Base-by-base conservation (phyloP, 2,888 invertebrate species). In the Hypercompe scribonia region DNA sequence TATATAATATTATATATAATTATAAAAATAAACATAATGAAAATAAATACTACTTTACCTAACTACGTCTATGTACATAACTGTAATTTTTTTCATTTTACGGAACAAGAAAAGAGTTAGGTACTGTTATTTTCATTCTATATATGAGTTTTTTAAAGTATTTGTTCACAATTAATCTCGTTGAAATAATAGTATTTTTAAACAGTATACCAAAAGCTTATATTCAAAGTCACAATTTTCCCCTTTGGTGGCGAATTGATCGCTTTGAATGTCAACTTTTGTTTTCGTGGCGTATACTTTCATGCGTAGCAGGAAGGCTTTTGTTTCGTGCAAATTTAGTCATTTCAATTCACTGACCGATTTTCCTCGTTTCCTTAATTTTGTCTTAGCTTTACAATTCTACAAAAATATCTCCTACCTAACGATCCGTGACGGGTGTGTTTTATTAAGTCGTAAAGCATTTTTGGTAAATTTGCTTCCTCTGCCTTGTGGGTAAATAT, bases 321-420 rank as follows among this genome's bases (percentile, higher is more conserved):
- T 78, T 73, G 77, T 77, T 80, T 75, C 36, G 71, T 76, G 73
- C 70, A 69, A 77, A 75, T 78, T 77, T 77, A 50, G 76, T 73
- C 68, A 78, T 81, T 78, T 81, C 75, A 78, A 77, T 84, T 81
- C 78, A 77, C 72, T 74, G 72, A 54, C 39, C 61, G 75, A 72
- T 74, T 84, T 81, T 84, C 78, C 80, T 77, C 72, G 70, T 80
- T 81, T 76, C 77, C 77, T 72, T 76, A 80, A 81, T 81, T 83
- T 77, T 75, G 76, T 80, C 80, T 77, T 75, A 78, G 76, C 72
- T 76, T 73, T 75, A 77, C 78, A 69, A 77, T 76, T 74, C 76
- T 74, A 74, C 68, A 68, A 68, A 78, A 73, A 72, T 78, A 81
- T 72, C 78, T 76, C 75, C 69, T 77, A 74, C 71, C 78, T 80